Evolutionary conservation across 2,113 vertebrate genomes (phyloP).

Genomic region (Lipophrys pholis): DNA sequence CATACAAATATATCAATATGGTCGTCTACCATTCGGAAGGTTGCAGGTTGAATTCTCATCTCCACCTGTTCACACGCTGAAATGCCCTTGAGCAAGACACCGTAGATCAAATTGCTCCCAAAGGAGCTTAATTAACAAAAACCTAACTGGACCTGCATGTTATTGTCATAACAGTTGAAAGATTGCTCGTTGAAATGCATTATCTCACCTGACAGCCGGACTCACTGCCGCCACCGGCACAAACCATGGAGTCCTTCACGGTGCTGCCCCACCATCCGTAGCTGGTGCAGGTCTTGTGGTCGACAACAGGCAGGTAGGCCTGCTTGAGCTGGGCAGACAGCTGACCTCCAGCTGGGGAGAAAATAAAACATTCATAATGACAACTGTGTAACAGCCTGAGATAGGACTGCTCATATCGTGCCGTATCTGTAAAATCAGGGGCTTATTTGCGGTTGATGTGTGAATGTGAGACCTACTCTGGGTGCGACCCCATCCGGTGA

Average conservation of each 20-base stretch:
- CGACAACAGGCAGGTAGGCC: constrained; percentile 87
- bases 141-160: too few species aligned
- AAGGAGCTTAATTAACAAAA: too few species aligned
- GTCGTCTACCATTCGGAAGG: too few species aligned
- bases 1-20: too few species aligned
- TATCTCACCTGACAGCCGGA: constrained; percentile 88
- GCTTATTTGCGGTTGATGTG: background rate
- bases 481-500: constrained; percentile 91
- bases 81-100: too few species aligned
- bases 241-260: constrained; percentile 90
- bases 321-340: constrained; percentile 88
- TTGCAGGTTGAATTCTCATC: too few species aligned
- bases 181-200: background rate
- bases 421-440: background rate
- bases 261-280: constrained; percentile 88
- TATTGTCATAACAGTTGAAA: too few species aligned
- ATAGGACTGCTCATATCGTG: background rate
- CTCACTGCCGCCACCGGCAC: constrained; percentile 85
- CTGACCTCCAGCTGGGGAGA: constrained; percentile 84
- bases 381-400: background rate
- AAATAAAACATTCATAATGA: background rate
- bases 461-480: constrained; percentile 81
- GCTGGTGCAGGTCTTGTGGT: constrained; percentile 83
- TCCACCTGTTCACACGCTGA: too few species aligned
- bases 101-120: too few species aligned